These are phyloP conservation scores for Spilosoma lubricipeda DNA, from an alignment of 2,888 invertebrate species.

Conservation along the genomic window DNA sequence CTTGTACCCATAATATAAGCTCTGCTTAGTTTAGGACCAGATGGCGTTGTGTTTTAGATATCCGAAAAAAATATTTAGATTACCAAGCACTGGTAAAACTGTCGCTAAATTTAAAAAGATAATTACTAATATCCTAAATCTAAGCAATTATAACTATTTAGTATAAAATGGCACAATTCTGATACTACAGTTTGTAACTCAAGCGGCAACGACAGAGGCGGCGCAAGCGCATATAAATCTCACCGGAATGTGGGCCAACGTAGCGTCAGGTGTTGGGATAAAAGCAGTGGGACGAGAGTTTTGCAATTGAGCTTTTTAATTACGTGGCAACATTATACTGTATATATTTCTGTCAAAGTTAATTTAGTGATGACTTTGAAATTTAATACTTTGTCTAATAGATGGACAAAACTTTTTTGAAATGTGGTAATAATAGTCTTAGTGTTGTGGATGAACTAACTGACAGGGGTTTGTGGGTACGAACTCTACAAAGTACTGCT, in stretches of 20 bases:
- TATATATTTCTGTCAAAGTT: background rate
- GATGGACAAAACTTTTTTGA: background rate
- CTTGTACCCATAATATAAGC: too few relatives aligned
- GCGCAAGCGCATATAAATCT: slow-evolving; percentile 58
- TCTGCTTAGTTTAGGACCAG: too few relatives aligned
- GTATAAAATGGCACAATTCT: background rate
- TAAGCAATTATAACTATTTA: background rate
- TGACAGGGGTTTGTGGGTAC: background rate
- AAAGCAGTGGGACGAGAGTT: slow-evolving; percentile 27
- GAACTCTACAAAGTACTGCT: too few relatives aligned
- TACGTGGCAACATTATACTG: background rate
- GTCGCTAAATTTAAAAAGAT: background rate
- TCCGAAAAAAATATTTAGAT: too few relatives aligned
- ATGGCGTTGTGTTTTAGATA: too few relatives aligned
- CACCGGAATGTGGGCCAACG: slow-evolving; percentile 61
- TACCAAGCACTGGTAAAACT: too few relatives aligned
- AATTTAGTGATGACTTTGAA: background rate
- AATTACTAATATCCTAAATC: background rate
- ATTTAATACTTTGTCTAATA: background rate
- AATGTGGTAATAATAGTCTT: background rate
- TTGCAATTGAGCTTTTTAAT: slow-evolving; percentile 20
- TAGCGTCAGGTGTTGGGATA: slow-evolving; percentile 56
- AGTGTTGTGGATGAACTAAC: background rate
- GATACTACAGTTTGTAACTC: background rate
- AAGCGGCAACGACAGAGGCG: slow-evolving; percentile 8